Base-by-base conservation (phyloP, 2,797 vertebrate species). In the Gadopsis marmoratus region DNA sequence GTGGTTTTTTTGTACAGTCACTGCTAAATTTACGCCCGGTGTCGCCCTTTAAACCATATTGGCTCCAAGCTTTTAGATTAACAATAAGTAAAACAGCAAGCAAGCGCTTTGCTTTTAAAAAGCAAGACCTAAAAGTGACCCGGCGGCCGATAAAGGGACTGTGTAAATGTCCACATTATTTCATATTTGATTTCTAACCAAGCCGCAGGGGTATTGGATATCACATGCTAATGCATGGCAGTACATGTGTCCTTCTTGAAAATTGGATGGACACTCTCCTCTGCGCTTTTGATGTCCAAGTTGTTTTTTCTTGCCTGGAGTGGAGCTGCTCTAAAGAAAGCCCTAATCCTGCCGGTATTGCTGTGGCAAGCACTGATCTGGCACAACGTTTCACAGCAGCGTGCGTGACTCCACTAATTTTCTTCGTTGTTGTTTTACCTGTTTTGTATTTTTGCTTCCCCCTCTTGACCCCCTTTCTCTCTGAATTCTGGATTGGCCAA, bases 111-210 rank as follows among this genome's bases (percentile, higher is more conserved):
- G 80, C 85, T 92, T 92, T 93, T 83, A 68, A 84, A 91, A 13
- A 90, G 89, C 37, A 13, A 66, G 83, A 83, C 75, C 51, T 79
- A 48, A 81, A 85, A 85, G 69, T 79, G 71, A 86, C 64, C 89
- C 91, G 87, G 90, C 79, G 21, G 64, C 80, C 8, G 84, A 93
- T 94, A 78, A 90, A 91, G 86, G 71, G 79, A 81, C 76, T 88
- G 84, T 89, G 78, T 86, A 86, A 84, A 92, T 91, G 89, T 90
- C 79, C 79, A 86, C 90, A 93, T 91, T 33, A 87, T 94, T 92
- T 88, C 78, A 78, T 91, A 92, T 94, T 94, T 94, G 72, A 95
- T 94, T 90, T 94, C 83, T 86, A 94, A 95, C 93, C 91, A 93
- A 85, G 90, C 92, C 54, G 51, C 62, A 67, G 88, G 90, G 88